Percentiles rank a stretch among this genome's conserved stretches.
Conservation (phyloP, 2,888 invertebrate genomes). For the Acleris literana region DNA sequence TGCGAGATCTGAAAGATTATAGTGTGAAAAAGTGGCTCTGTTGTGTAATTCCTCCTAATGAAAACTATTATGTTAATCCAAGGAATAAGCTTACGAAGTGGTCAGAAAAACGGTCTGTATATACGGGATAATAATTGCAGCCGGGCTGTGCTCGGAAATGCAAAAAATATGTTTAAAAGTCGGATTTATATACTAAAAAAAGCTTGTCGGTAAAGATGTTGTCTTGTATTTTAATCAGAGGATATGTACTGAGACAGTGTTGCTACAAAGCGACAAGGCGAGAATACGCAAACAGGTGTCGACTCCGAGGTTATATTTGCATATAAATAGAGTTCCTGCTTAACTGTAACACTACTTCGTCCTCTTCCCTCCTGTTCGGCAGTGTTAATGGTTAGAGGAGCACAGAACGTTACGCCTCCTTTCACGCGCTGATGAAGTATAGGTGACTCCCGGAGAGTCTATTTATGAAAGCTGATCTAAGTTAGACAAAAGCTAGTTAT, state of each 20-base stretch:
- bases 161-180: constrained; percentile 43
- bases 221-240: constrained; percentile 64
- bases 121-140: constrained; percentile 6
- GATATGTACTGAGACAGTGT: constrained; percentile 74
- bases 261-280: constrained; percentile 74
- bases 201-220: constrained; percentile 46
- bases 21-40: background rate
- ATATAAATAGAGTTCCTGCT: constrained; percentile 84
- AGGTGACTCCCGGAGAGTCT: constrained; percentile 76
- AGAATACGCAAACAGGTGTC: constrained; percentile 84
- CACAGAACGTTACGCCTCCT: constrained; percentile 69
- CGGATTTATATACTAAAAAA: constrained; percentile 41
- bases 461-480: constrained; percentile 79
- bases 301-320: constrained; percentile 83
- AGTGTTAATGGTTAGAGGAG: constrained; percentile 65
- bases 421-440: constrained; percentile 70
- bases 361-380: constrained; percentile 71
- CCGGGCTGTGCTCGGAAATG: no score
- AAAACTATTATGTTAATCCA: background rate
- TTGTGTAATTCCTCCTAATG: background rate
- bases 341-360: constrained; percentile 80
- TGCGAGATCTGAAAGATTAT: constrained; percentile 4
- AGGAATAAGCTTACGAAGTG: background rate
- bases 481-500: constrained; percentile 43
- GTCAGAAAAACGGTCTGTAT: background rate